Percentiles rank a stretch among this genome's conserved stretches.
Evolutionary conservation across 2,797 vertebrate genomes (phyloP).

Genomic region (Echeneis naucrates): DNA sequence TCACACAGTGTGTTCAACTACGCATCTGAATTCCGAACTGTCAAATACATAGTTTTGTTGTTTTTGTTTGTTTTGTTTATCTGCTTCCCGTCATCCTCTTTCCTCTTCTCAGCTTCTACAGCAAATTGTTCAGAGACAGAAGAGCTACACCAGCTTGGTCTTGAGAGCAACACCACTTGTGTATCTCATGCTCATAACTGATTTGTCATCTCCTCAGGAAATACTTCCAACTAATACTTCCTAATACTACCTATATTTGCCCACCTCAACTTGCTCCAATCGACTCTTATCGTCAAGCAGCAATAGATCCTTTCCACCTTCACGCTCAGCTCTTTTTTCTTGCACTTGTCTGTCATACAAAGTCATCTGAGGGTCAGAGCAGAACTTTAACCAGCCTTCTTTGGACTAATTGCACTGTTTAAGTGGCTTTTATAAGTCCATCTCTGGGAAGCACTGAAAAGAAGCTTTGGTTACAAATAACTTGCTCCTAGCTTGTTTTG

Average conservation of each 20-base stretch:
- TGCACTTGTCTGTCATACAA: conserved; percentile 31
- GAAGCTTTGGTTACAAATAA: not conserved
- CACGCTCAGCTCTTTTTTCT: conserved; percentile 29
- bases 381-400: not conserved
- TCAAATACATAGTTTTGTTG: not conserved
- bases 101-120: not conserved
- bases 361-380: conserved; percentile 17
- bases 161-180: not conserved
- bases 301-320: conserved; percentile 45
- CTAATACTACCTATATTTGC: conserved; percentile 33
- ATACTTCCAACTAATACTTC: too few species aligned
- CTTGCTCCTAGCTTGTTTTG: not conserved
- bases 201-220: conserved; percentile 34
- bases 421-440: not conserved
- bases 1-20: not conserved
- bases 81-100: not conserved
- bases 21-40: not conserved
- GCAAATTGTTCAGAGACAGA: not conserved
- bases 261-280: conserved; percentile 21
- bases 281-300: conserved; percentile 48
- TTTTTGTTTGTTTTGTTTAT: too few species aligned
- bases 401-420: conserved; percentile 3
- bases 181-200: conserved; percentile 19
- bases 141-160: not conserved
- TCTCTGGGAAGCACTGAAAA: not conserved